phyloP scores from a whole-genome alignment of 2,888 invertebrate species.

The Biston betularia region DNA sequence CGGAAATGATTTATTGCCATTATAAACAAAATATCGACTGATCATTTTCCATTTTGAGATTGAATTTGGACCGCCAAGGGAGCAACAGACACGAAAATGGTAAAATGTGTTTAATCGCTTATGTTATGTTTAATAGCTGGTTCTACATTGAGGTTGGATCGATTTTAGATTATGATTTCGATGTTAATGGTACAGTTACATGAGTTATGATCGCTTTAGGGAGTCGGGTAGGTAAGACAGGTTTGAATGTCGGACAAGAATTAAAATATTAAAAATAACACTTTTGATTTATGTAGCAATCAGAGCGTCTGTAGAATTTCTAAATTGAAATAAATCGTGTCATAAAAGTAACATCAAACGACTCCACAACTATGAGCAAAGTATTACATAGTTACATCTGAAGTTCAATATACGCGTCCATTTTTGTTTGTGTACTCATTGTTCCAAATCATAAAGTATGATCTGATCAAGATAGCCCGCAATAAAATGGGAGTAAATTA shows the following conservation, averaged over 20 bases:
- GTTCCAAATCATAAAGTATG: slow-evolving; percentile 4
- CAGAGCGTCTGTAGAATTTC: slow-evolving; percentile 1
- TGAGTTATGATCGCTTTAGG: slow-evolving; percentile 34
- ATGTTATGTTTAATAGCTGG: slow-evolving; percentile 47
- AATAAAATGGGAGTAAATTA: slow-evolving; percentile 19
- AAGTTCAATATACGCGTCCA: background rate
- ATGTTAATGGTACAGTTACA: slow-evolving; percentile 39
- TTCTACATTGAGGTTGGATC: slow-evolving; percentile 38
- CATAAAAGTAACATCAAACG: background rate
- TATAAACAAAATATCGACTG: slow-evolving; percentile 82
- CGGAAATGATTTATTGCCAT: slow-evolving; percentile 80
- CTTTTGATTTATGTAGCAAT: slow-evolving; percentile 8
- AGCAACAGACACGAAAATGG: slow-evolving; percentile 54
- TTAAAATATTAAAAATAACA: background rate
- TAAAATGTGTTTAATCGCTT: slow-evolving; percentile 57
- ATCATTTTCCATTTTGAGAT: slow-evolving; percentile 81
- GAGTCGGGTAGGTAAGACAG: slow-evolving; percentile 25
- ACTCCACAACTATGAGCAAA: background rate
- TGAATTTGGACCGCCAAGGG: slow-evolving; percentile 73
- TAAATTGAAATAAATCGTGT: slow-evolving; percentile 6
- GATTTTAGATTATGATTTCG: slow-evolving; percentile 39
- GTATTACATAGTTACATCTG: background rate
- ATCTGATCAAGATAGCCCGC: slow-evolving; percentile 17
- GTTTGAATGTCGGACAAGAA: slow-evolving; percentile 18
- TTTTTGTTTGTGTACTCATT: slow-evolving; percentile 4